Conservation (phyloP, 2,888 invertebrate species). For the Eupithecia tripunctaria region DNA sequence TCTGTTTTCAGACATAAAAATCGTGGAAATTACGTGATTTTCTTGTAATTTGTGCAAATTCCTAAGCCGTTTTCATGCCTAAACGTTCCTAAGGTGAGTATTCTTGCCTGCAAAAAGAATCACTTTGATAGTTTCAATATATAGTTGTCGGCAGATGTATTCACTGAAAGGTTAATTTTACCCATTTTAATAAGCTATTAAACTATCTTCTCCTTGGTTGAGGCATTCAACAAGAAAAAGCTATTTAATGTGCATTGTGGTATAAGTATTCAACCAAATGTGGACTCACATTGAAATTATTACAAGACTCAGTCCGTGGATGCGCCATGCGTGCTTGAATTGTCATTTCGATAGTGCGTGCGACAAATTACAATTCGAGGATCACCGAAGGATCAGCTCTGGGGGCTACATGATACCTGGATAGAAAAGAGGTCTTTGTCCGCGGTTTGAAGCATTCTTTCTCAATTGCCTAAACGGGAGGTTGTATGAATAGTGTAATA, state of each 20-base stretch:
- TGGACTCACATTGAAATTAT: not conserved
- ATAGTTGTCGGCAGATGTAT: constrained; percentile 74
- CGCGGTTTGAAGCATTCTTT: not conserved
- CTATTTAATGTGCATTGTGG: not conserved
- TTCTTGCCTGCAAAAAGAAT: constrained; percentile 26
- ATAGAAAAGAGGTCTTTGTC: not conserved
- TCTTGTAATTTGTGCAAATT: constrained; percentile 67
- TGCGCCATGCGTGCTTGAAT: constrained; percentile 75
- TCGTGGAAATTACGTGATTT: constrained; percentile 76
- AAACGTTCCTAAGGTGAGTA: constrained; percentile 79
- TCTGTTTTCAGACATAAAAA: constrained; percentile 83
- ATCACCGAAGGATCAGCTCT: not conserved
- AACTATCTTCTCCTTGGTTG: constrained; percentile 14
- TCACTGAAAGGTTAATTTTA: constrained; percentile 70
- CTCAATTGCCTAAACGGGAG: not conserved
- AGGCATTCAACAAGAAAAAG: not conserved
- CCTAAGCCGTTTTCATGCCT: constrained; percentile 79
- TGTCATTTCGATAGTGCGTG: constrained; percentile 21
- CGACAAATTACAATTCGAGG: constrained; percentile 11
- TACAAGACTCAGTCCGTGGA: constrained; percentile 31
- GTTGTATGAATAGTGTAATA: constrained; percentile 3
- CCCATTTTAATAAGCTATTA: constrained; percentile 17
- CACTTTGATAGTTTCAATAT: constrained; percentile 48
- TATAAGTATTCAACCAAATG: not conserved
- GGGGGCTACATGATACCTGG: not conserved